Conservation (phyloP, 1,140 invertebrate genomes). For the Drosophila santomea region DNA sequence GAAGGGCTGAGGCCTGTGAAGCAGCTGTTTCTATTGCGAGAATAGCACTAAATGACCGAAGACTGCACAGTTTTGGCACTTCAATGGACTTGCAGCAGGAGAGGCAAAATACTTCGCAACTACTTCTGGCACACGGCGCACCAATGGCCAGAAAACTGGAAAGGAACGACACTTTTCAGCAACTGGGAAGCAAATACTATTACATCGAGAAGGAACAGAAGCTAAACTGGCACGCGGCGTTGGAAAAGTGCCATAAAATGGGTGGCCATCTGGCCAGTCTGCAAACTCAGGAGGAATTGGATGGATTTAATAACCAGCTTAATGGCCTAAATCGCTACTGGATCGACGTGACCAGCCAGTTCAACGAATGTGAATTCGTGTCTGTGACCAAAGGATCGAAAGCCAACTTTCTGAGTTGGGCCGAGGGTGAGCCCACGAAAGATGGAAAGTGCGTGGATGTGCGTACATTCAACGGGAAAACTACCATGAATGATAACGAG, state of each 20-base stretch:
- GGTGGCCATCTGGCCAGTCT: slow-evolving; percentile 17
- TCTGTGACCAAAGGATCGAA: slow-evolving; percentile 17
- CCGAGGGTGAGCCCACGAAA: slow-evolving; percentile 16
- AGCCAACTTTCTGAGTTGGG: slow-evolving; percentile 23
- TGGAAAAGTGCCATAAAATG: slow-evolving; percentile 19
- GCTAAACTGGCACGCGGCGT: slow-evolving; percentile 6
- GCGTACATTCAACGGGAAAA: background rate
- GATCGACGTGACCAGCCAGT: slow-evolving; percentile 30
- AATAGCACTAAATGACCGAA: slow-evolving; percentile 15
- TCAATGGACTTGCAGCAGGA: background rate
- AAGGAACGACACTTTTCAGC: background rate
- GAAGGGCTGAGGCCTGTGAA: slow-evolving; percentile 14
- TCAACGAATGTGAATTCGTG: slow-evolving; percentile 19
- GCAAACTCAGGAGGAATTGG: slow-evolving; percentile 14
- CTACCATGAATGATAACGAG: slow-evolving; percentile 24
- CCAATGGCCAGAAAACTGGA: background rate
- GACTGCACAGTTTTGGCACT: slow-evolving; percentile 9
- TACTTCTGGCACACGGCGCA: background rate
- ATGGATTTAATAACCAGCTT: background rate
- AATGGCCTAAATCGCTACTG: slow-evolving; percentile 6
- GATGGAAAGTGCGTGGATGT: slow-evolving; percentile 26
- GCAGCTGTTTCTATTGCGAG: slow-evolving; percentile 14
- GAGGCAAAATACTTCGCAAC: slow-evolving; percentile 2
- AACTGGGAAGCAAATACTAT: slow-evolving; percentile 20
- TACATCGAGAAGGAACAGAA: slow-evolving; percentile 4